Evolutionary conservation across 2,888 invertebrate species (phyloP).

Genomic region (Thera obeliscata): DNA sequence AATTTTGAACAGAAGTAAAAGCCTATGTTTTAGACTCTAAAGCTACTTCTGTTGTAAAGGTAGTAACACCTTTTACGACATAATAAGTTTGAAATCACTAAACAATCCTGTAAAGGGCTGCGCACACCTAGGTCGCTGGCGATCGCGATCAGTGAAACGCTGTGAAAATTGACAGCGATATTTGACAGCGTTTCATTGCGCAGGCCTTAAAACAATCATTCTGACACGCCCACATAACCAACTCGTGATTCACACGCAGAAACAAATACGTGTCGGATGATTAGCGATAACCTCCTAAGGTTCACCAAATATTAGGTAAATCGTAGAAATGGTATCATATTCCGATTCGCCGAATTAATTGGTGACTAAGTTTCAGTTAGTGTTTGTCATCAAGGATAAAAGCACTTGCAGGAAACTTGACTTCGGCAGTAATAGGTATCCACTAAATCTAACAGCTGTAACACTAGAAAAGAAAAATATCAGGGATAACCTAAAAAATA

Average conservation of each 20-base stretch:
- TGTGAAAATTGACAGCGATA: too few species aligned
- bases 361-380: conserved; percentile 7
- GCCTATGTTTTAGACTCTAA: too few species aligned
- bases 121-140: too few species aligned
- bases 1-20: too few species aligned
- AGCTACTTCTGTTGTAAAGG: too few species aligned
- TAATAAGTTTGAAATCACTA: too few species aligned
- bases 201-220: not conserved
- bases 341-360: conserved; percentile 1
- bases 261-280: conserved; percentile 13
- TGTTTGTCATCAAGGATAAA: not conserved
- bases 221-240: not conserved
- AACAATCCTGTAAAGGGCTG: too few species aligned
- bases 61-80: too few species aligned
- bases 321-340: conserved; percentile 3
- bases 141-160: too few species aligned
- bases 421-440: too few species aligned
- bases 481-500: too few species aligned
- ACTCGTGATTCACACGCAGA: conserved; percentile 22
- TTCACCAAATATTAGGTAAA: conserved; percentile 8
- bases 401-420: not conserved
- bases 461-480: too few species aligned
- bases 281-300: conserved; percentile 22
- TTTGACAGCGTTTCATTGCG: not conserved
- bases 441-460: not conserved